Conservation (phyloP, 1,140 invertebrate genomes). For the Drosophila varians region DNA sequence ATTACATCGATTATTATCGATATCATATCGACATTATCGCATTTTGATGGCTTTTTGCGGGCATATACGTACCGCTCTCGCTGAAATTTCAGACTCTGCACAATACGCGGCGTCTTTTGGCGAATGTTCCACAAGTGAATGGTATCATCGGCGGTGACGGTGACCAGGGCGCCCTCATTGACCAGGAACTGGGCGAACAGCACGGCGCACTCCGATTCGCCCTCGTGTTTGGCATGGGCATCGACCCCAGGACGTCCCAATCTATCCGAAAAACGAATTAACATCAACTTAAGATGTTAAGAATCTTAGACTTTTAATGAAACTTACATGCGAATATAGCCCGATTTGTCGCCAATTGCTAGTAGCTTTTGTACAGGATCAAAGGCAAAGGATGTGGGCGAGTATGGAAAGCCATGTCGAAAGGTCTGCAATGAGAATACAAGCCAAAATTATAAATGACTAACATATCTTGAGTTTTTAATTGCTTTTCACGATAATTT, state of each 20-base stretch:
- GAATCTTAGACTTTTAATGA: background rate
- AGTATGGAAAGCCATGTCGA: constrained; percentile 98
- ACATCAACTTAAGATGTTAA: no score
- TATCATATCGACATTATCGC: no score
- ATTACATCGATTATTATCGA: no score
- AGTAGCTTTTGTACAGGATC: constrained; percentile 98
- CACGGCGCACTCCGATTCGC: constrained; percentile 88
- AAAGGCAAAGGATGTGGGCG: constrained; percentile 97
- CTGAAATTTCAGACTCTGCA: constrained; percentile 98
- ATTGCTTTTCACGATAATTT: no score
- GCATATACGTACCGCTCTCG: constrained; percentile 93
- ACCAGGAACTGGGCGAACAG: constrained; percentile 96
- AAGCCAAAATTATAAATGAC: background rate
- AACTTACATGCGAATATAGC: constrained; percentile 96
- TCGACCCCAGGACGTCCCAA: constrained; percentile 97
- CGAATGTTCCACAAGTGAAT: constrained; percentile 99
- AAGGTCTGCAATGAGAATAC: constrained; percentile 92
- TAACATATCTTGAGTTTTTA: background rate
- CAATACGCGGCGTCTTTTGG: constrained; percentile 96
- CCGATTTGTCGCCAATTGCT: constrained; percentile 98
- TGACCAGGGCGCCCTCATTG: constrained; percentile 98
- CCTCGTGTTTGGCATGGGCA: constrained; percentile 94
- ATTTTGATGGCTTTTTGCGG: background rate
- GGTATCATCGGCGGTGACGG: constrained; percentile 96
- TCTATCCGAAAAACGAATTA: no score